phyloP scores from a whole-genome alignment of 2,797 vertebrate genomes.

The Malurus leucopterus region DNA sequence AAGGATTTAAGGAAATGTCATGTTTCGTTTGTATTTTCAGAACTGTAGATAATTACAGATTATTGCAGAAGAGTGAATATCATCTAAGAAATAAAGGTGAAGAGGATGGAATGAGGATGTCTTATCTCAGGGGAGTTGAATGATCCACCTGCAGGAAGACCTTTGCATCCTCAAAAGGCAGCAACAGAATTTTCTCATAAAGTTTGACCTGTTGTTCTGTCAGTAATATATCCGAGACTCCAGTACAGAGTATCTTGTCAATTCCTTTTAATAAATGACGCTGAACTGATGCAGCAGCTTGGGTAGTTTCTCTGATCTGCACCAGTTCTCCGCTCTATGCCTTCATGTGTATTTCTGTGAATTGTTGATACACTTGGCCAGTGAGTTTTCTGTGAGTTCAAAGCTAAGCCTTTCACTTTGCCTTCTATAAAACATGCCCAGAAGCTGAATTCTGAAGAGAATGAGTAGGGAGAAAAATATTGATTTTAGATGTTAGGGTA shows the following conservation, averaged over 20 bases:
- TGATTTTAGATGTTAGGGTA: slow-evolving; percentile 37
- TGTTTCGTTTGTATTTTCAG: slow-evolving; percentile 12
- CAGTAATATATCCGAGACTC: slow-evolving; percentile 26
- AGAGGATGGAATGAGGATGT: background rate
- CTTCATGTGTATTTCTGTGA: slow-evolving; percentile 33
- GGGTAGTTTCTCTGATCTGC: slow-evolving; percentile 62
- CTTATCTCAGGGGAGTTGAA: background rate
- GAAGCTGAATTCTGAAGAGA: slow-evolving; percentile 30
- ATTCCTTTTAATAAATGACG: slow-evolving; percentile 59
- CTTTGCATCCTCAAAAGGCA: slow-evolving; percentile 1
- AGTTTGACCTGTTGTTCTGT: slow-evolving; percentile 38
- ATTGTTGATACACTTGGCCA: slow-evolving; percentile 50
- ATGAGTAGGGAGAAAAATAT: slow-evolving; percentile 21
- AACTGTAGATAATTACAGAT: background rate
- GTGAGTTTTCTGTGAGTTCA: slow-evolving; percentile 52
- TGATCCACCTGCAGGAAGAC: background rate
- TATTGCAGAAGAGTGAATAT: background rate
- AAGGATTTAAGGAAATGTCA: background rate
- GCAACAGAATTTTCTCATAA: slow-evolving; percentile 46
- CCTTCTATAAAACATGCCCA: slow-evolving; percentile 38
- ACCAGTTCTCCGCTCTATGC: slow-evolving; percentile 17
- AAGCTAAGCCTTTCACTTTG: slow-evolving; percentile 58
- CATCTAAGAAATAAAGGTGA: background rate
- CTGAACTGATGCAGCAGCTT: slow-evolving; percentile 43
- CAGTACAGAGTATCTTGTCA: slow-evolving; percentile 31